A percentile compares a stretch with the other conserved stretches of the same genome.
Conservation (phyloP, 2,888 invertebrate species). For the Eupithecia subfuscata region DNA sequence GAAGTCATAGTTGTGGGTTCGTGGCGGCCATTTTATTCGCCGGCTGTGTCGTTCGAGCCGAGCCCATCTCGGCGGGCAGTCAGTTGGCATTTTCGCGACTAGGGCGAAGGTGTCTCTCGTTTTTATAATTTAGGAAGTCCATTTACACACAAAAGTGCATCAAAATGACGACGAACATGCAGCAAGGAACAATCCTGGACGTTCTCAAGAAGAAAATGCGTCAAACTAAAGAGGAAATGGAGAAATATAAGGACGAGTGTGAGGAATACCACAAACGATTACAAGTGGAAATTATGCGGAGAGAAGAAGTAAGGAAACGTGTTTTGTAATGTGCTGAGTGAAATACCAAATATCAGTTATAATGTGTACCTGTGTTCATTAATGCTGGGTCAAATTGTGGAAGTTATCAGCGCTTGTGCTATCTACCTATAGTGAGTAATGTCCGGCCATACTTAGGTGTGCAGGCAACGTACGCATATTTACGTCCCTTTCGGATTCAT, state of each 20-base stretch:
- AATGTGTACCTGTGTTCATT: slow-evolving; percentile 63
- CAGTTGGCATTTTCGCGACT: slow-evolving; percentile 84
- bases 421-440: slow-evolving; percentile 84
- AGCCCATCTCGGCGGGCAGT: slow-evolving; percentile 78
- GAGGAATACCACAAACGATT: slow-evolving; percentile 98
- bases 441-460: slow-evolving; percentile 84
- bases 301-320: slow-evolving; percentile 96
- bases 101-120: slow-evolving; percentile 80
- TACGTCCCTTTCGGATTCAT: slow-evolving; percentile 77
- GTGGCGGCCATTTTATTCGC: slow-evolving; percentile 83
- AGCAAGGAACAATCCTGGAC: slow-evolving; percentile 97
- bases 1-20: slow-evolving; percentile 70
- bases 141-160: slow-evolving; percentile 75
- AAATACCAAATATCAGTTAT: slow-evolving; percentile 58
- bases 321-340: slow-evolving; percentile 70
- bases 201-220: slow-evolving; percentile 99
- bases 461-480: slow-evolving; percentile 83
- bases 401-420: slow-evolving; percentile 75
- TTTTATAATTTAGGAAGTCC: slow-evolving; percentile 72
- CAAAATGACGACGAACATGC: slow-evolving; percentile 94
- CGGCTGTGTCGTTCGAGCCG: slow-evolving; percentile 79
- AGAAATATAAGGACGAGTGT: slow-evolving; percentile 98
- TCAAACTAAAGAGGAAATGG: slow-evolving; percentile 99
- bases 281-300: slow-evolving; percentile 97
- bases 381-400: slow-evolving; percentile 57